Evolutionary conservation across 2,113 vertebrate species (phyloP).

Genomic region (Syngnathoides biaculeatus): DNA sequence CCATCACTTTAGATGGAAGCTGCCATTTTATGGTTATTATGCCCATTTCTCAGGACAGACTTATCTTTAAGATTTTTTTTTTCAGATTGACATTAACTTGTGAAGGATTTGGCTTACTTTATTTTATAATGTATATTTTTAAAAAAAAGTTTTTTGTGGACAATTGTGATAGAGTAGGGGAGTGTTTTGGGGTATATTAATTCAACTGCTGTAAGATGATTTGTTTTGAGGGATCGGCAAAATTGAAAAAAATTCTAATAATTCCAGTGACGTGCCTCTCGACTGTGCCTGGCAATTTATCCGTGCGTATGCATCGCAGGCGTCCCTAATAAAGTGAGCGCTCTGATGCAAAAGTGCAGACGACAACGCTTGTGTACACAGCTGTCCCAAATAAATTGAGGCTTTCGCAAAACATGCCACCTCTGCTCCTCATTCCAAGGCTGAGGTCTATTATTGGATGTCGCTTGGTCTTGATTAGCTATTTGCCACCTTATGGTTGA

Average conservation of each 20-base stretch:
- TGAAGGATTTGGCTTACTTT: no score
- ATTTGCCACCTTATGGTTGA: constrained; percentile 53
- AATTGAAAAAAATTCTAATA: not conserved
- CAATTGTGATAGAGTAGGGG: not conserved
- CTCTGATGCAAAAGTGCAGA: constrained; percentile 26
- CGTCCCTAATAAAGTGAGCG: constrained; percentile 25
- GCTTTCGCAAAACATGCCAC: constrained; percentile 19
- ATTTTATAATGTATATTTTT: no score
- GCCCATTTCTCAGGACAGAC: no score
- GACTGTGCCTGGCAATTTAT: not conserved
- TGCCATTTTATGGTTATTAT: no score
- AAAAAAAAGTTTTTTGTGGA: not conserved
- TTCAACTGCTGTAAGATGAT: not conserved
- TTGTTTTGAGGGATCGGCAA: not conserved
- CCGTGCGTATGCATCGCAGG: not conserved
- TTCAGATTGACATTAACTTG: no score
- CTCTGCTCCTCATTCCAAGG: not conserved
- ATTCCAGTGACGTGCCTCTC: not conserved
- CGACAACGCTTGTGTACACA: constrained; percentile 10
- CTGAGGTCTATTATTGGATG: constrained; percentile 50
- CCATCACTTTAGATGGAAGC: no score
- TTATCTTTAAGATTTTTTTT: no score
- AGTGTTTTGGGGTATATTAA: not conserved
- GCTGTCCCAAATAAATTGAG: constrained; percentile 37
- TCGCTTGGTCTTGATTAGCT: constrained; percentile 48